Evolutionary conservation across 1,140 invertebrate genomes (phyloP).

Genomic region (Pinna nobilis): DNA sequence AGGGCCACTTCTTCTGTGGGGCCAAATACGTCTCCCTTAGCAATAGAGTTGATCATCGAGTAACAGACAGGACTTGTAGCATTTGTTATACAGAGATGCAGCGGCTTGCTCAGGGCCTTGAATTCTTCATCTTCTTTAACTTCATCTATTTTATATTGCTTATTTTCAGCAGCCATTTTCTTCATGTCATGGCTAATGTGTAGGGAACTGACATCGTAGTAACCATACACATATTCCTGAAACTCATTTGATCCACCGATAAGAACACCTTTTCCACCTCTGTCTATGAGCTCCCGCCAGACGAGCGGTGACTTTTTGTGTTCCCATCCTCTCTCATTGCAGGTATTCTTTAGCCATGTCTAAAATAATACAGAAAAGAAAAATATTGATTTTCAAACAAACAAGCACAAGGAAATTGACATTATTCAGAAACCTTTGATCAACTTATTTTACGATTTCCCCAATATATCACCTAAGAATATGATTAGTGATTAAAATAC

Average conservation of each 20-base stretch:
- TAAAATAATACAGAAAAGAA: slow-evolving; percentile 40
- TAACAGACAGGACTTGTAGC: slow-evolving; percentile 62
- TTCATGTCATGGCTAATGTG: slow-evolving; percentile 68
- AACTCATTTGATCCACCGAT: slow-evolving; percentile 75
- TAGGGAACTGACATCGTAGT: slow-evolving; percentile 71
- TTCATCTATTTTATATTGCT: slow-evolving; percentile 60
- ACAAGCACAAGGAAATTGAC: not conserved
- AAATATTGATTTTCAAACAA: not conserved
- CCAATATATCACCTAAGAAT: too few relatives aligned
- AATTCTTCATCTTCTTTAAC: slow-evolving; percentile 61
- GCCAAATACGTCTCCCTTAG: slow-evolving; percentile 68
- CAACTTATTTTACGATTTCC: too few relatives aligned
- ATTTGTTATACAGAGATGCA: slow-evolving; percentile 71
- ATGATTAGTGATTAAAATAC: too few relatives aligned
- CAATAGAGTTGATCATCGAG: slow-evolving; percentile 56
- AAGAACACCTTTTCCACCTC: slow-evolving; percentile 74
- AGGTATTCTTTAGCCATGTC: slow-evolving; percentile 68
- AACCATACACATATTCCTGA: slow-evolving; percentile 73
- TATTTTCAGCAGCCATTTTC: slow-evolving; percentile 68
- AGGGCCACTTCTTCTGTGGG: slow-evolving; percentile 61
- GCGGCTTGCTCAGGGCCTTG: slow-evolving; percentile 58
- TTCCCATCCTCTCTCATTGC: slow-evolving; percentile 66
- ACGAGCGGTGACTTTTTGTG: slow-evolving; percentile 72
- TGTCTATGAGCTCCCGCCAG: slow-evolving; percentile 74
- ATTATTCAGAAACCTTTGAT: too few relatives aligned